Evolutionary conservation across 2,888 invertebrate genomes (phyloP).

Genomic region (Ormyrus labotus): DNA sequence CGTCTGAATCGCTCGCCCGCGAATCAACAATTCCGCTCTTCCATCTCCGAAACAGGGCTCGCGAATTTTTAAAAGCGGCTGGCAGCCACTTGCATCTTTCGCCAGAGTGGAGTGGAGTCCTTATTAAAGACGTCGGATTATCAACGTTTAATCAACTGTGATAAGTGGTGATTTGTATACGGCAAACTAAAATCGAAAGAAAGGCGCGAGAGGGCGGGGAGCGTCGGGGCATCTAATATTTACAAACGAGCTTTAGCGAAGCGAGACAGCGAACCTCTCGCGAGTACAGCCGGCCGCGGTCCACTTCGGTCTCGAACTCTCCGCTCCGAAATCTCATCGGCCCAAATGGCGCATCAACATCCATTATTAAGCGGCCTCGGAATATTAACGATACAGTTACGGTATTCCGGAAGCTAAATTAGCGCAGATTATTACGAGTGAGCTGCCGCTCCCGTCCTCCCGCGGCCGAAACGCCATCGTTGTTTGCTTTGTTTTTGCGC

Average conservation of each 20-base stretch:
- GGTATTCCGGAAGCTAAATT: conserved; percentile 75
- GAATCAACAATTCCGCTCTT: conserved; percentile 46
- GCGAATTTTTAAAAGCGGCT: too few relatives aligned
- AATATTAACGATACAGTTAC: conserved; percentile 75
- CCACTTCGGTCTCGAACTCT: conserved; percentile 70
- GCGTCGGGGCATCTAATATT: conserved; percentile 67
- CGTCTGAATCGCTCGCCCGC: conserved; percentile 25
- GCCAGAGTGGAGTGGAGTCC: too few relatives aligned
- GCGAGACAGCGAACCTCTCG: conserved; percentile 50
- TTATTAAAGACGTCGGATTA: too few relatives aligned
- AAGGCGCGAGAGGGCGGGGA: neutral
- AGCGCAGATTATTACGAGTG: conserved; percentile 75
- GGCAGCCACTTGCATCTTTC: too few relatives aligned
- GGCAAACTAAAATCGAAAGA: neutral
- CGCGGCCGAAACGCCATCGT: too few relatives aligned
- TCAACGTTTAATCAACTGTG: too few relatives aligned
- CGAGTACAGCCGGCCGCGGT: conserved; percentile 59
- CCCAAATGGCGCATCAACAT: conserved; percentile 76
- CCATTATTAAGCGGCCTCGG: conserved; percentile 74
- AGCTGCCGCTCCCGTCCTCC: conserved; percentile 62
- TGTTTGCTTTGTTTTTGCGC: conserved; percentile 21
- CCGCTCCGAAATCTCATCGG: conserved; percentile 74
- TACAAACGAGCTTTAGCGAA: conserved; percentile 68
- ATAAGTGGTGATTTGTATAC: too few relatives aligned
- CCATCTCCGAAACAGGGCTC: neutral